Base-by-base conservation (phyloP, 2,113 vertebrate species). In the Tragelaphus scriptus region DNA sequence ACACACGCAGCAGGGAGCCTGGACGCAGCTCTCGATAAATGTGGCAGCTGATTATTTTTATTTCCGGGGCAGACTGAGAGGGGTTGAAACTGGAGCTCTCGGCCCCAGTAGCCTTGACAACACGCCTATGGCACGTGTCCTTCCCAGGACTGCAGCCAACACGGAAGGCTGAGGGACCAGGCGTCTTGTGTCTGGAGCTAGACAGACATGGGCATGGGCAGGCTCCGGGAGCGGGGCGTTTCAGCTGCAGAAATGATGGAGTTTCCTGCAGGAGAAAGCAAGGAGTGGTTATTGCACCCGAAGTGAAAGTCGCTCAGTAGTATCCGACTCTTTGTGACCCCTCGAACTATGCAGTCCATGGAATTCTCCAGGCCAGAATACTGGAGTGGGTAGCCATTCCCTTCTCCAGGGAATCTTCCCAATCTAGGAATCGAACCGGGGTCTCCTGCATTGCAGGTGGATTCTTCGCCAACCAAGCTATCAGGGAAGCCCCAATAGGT, bases 121-220 rank as follows among this genome's bases (percentile, higher is more conserved):
- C 71, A 61, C 40, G 3, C 12, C 17, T 7, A 5, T 16, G 21
- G 36, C 36, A 0, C 2, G 1, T 5, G 75, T 21, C 71, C 14
- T 14, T 32, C 40, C 0, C 28, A 5, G 68, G 25, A 51, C 47
- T 68, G 51, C 23, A 53, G 63, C 30, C 59, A 40, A 5, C 28
- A 6, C 19, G 2, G 28, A 53, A n/a, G n/a, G 21, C 8, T 0
- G 2, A 30, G 80, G 63, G 28, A 1, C 3, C 6, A 59, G 86
- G 11, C 4, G 19, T 36, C 28, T 55, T 14, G 14, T 16, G 85
- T 61, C 84, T 26, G 68, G 82, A 82, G 40, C 47, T 44, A 3
- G 10, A 40, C 30, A 40, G 85, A 11, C 0, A 1, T 0, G 6
- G 65, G n/a, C 2, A 2, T 1, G 44, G 3, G 51, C 12, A 0